These are phyloP conservation scores for Monoplex corrugatus DNA, from an alignment of 2,888 invertebrate species.

Conservation along the genomic window DNA sequence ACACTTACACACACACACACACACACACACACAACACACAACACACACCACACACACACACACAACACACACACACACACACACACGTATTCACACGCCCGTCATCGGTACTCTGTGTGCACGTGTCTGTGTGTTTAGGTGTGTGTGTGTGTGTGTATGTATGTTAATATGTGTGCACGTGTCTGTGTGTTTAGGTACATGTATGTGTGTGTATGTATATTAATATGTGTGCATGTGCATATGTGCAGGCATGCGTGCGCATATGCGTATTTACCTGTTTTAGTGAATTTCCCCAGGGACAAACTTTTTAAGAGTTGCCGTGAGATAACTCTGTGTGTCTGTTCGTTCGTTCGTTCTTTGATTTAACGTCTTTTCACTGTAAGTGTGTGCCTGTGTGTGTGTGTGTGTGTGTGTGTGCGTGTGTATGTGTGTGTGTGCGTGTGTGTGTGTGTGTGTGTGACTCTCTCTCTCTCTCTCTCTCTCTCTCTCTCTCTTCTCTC, in stretches of 20 bases:
- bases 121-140: not conserved
- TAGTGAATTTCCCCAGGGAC: too few species aligned
- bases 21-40: too few species aligned
- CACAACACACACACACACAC: constrained; percentile 15
- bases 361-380: not conserved
- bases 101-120: too few species aligned
- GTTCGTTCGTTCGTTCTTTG: too few species aligned
- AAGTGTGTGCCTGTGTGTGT: not conserved
- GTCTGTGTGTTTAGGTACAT: not conserved
- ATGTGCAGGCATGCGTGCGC: not conserved
- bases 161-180: not conserved
- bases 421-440: not conserved
- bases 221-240: not conserved
- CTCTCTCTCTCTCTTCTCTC: not conserved
- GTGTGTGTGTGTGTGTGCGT: not conserved
- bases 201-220: not conserved
- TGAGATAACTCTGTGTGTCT: too few species aligned
- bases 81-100: not conserved
- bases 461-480: not conserved
- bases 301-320: too few species aligned
- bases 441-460: not conserved
- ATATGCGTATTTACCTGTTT: not conserved
- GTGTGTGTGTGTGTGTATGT: not conserved
- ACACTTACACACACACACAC: constrained; percentile 3
- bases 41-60: constrained; percentile 24